Conservation (phyloP, 2,888 invertebrate genomes). For the Schizaphis graminum region DNA sequence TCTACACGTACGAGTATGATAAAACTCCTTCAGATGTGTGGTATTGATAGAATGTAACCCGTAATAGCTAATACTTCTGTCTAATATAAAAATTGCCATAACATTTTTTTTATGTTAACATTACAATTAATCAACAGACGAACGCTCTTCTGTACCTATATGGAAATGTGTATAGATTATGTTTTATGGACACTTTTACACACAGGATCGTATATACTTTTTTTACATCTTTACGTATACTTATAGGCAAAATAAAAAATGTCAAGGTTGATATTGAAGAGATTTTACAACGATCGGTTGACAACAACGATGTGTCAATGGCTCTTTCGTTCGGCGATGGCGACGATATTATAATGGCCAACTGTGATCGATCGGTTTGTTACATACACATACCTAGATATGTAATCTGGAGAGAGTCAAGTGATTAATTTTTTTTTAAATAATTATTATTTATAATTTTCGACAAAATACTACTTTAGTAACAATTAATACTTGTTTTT, state of each 20-base stretch:
- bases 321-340: neutral
- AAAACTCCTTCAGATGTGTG: neutral
- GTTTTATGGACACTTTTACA: neutral
- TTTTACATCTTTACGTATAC: neutral
- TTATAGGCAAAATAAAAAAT: slow-evolving; percentile 1
- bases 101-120: slow-evolving; percentile 1
- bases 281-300: neutral
- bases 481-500: neutral
- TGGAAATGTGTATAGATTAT: slow-evolving; percentile 6
- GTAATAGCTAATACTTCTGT: neutral
- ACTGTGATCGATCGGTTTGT: neutral
- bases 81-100: slow-evolving; percentile 8
- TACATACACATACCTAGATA: neutral
- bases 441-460: neutral
- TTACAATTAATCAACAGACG: slow-evolving; percentile 27
- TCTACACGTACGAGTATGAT: neutral
- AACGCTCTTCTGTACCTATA: neutral
- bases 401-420: neutral
- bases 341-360: neutral
- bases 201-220: neutral
- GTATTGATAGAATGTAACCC: neutral
- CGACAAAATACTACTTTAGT: neutral
- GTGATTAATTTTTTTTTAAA: neutral
- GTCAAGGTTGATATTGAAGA: slow-evolving; percentile 15
- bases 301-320: neutral